Evolutionary conservation across 2,888 invertebrate species (phyloP), one percentile per base, ranked within the genome.

Genomic region (Brachypalpus laphriformis): DNA sequence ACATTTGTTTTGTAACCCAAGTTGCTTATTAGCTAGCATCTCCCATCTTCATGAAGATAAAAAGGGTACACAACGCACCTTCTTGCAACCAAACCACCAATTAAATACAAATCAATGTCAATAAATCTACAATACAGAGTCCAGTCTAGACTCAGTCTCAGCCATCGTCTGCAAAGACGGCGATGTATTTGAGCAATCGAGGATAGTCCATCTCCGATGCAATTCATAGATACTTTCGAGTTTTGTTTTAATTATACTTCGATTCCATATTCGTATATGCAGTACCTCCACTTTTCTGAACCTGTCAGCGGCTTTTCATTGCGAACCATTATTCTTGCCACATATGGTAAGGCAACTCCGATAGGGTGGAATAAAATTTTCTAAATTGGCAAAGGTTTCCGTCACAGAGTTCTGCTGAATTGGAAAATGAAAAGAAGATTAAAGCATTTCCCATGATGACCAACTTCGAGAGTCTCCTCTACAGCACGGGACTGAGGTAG

Each of bases 81-180:
- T 47, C 40, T n/a, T n/a, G n/a, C n/a, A n/a, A n/a, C n/a, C 54
- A 51, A 37, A 59, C 42, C 34, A 68, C 78, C 78, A 83, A 83
- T 83, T 83, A 83, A 83, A 74, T 83, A 49, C 56, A 45, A 83
- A 74, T 81, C 81, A 81, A 83, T 78, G 80, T 83, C 78, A 75
- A 54, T 49, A 25, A 51, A 28, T 77, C 25, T 49, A 63, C 51
- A 83, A 83, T 61, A 71, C 66, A 61, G 57, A 66, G 40, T 40
- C 28, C 49, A 70, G 83, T 78, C 83, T 83, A 78, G 80, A 68
- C 83, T 37, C 3, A 47, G 77, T 54, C 71, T 74, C 40, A 16
- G 49, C 16, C n/a, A 11, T 40, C 9, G 14, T 51, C 61, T 42
- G 28, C 11, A 37, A 18, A 5, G 7, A 40, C 14, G 18, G 66